A percentile compares a stretch with the other conserved stretches of the same genome.
phyloP scores from a whole-genome alignment of 2,888 invertebrate species.

The Diaprepes abbreviatus region DNA sequence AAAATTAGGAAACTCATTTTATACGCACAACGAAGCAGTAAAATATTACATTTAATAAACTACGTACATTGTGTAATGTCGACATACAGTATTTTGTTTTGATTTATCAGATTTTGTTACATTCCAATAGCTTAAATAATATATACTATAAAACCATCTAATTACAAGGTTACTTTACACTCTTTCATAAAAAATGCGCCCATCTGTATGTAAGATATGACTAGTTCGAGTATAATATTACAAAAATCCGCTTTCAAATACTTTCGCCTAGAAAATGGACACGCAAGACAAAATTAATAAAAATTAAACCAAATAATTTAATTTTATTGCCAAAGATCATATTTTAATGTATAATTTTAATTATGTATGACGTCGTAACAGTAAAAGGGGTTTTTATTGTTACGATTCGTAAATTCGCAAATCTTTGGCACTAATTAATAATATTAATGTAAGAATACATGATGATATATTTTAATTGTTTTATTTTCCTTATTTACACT shows the following conservation, averaged over 20 bases:
- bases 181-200: constrained; percentile 1
- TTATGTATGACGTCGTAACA: too few species aligned
- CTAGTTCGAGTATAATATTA: not conserved
- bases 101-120: not conserved
- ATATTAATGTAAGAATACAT: too few species aligned
- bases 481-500: too few species aligned
- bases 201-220: not conserved
- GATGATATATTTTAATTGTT: too few species aligned
- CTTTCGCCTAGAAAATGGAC: not conserved
- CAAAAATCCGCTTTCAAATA: not conserved
- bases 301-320: not conserved
- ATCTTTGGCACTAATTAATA: too few species aligned
- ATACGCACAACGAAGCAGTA: not conserved
- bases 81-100: not conserved
- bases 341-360: too few species aligned
- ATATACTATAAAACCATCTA: not conserved
- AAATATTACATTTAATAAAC: constrained; percentile 1
- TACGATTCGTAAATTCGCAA: too few species aligned
- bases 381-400: too few species aligned
- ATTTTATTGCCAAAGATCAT: not conserved
- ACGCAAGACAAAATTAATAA: not conserved
- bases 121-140: not conserved
- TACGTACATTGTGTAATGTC: not conserved
- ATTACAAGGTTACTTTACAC: not conserved
- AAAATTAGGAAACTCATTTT: not conserved